A percentile compares a stretch with the other conserved stretches of the same genome.
These are phyloP conservation scores for Gulo gulo DNA, from an alignment of 2,113 vertebrate genomes.

Conservation along the genomic window DNA sequence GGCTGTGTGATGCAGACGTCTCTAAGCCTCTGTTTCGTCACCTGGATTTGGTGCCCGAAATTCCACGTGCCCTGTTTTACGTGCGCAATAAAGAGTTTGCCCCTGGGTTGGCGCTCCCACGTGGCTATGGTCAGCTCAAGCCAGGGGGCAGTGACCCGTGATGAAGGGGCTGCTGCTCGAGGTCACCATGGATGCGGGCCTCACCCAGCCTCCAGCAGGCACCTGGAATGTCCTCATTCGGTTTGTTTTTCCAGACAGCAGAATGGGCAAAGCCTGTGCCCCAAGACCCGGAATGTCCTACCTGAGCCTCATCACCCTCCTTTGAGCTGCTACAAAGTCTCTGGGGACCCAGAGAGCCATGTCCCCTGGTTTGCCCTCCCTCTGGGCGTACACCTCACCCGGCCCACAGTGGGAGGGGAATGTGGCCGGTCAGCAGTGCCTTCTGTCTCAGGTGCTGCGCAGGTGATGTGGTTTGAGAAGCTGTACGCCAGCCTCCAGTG, in stretches of 20 bases:
- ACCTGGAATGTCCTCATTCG: background rate
- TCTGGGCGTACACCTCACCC: rapidly evolving
- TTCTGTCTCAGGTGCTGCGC: constrained; percentile 86
- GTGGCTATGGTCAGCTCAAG: background rate
- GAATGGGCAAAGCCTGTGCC: background rate
- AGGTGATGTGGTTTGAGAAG: constrained; percentile 97
- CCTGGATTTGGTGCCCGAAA: background rate
- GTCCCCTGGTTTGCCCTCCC: too few species aligned
- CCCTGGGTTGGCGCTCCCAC: background rate
- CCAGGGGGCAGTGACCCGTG: background rate
- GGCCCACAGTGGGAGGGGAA: too few species aligned
- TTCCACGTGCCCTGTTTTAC: background rate
- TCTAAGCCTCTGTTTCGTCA: background rate
- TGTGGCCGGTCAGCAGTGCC: too few species aligned
- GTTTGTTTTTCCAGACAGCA: background rate
- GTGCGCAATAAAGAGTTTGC: background rate
- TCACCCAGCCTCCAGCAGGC: background rate
- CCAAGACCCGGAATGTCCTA: background rate
- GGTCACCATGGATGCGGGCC: background rate
- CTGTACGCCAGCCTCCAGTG: constrained; percentile 93
- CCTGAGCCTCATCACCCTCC: background rate
- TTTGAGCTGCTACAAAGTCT: background rate
- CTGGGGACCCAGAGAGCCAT: background rate
- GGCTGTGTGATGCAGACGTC: rapidly evolving
- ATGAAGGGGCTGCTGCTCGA: background rate